Base-by-base conservation (phyloP, 2,113 vertebrate genomes). In the Kobus ellipsiprymnus region DNA sequence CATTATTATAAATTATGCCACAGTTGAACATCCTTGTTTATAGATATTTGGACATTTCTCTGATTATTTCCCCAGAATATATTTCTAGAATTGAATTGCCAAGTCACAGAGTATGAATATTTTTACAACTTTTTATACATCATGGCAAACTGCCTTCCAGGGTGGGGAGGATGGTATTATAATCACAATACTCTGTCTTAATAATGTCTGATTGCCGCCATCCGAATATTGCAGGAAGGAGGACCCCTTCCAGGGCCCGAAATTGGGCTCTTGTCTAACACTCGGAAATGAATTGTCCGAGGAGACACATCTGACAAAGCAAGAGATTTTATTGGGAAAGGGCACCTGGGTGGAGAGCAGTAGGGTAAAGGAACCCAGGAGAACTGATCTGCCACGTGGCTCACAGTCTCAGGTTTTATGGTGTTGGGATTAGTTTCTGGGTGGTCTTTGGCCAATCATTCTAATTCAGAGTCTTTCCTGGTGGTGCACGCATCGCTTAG, bases 51-150 rank as follows among this genome's bases (percentile, higher is more conserved):
- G 5, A 84, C 4, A 87, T 95, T 96, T 95, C 19, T 84, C 40
- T 84, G 55, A 96, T 96, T 96, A 94, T 93, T 93, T 94, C 50
- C 40, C 87, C 44, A 60, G 50, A 80, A 48, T 60, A 33, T 86
- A 71, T 92, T 95, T 87, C 84, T 94, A 55, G 62, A 81, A 94
- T 52, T 67, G 46, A 94, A 91, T 54, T 85, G 46, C 83, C 50
- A 81, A 80, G 14, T 96, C 62, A 84, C 17, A 64, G 55, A 82
- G 5, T 14, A 33, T 84, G 27, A 17, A 78, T 94, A 82, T 90
- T 67, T 97, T 97, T 90, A n/a, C 6, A 82, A 16, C 67, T 74
- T 90, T 60, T 74, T 87, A 62, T 82, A 67, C 7, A 67, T 78
- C 30, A 10, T 89, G 21, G 59, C 21, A 85, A 85, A 89, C 36